Evolutionary conservation across 2,888 invertebrate species (phyloP), one percentile per base, ranked within the genome.

Genomic region (Prosapia bicincta): DNA sequence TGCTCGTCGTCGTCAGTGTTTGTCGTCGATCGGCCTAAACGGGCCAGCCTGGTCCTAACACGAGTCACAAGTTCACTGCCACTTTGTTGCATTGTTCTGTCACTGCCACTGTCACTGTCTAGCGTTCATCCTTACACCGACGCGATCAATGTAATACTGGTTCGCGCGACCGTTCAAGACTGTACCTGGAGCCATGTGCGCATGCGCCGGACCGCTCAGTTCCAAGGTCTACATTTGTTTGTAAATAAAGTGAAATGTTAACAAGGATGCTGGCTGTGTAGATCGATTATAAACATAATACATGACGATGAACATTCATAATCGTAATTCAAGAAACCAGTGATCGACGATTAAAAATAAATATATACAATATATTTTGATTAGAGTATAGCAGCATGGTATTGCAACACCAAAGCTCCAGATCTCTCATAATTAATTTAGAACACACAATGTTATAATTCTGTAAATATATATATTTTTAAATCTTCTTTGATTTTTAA

Each of bases 81-180:
- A 32, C 69, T 66, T 73, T 72, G 70, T 23, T 74, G 28, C 69
- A 32, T 54, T 65, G n/a, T 54, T 1, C 3, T 20, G 3, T 30
- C 72, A 32, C 66, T 66, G 69, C 26, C 75, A 26, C 72, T 20
- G 3, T 30, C 72, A 32, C 66, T 66, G 69, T 30, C 75, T 23
- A 71, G 66, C 71, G 20, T 69, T 7, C 66, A 30, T 32, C 32
- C 30, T 69, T 6, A 20, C 69, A 20, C 30, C 67, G 25, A 20
- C 69, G 38, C 76, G 76, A 76, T 76, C 76, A 69, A 76, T 76
- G 76, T 32, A 38, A 43, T 68, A 38, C 72, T 69, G 66, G 70
- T 66, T 6, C 30, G 5, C 6, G 30, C 9, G 30, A 9, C 30
- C 30, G 9, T 30, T 30, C 30, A 30, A 30, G 30, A 9, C 73